Percentiles rank a stretch among this genome's conserved stretches.
Conservation (phyloP, 2,888 invertebrate species). For the Apodemia mormo region DNA sequence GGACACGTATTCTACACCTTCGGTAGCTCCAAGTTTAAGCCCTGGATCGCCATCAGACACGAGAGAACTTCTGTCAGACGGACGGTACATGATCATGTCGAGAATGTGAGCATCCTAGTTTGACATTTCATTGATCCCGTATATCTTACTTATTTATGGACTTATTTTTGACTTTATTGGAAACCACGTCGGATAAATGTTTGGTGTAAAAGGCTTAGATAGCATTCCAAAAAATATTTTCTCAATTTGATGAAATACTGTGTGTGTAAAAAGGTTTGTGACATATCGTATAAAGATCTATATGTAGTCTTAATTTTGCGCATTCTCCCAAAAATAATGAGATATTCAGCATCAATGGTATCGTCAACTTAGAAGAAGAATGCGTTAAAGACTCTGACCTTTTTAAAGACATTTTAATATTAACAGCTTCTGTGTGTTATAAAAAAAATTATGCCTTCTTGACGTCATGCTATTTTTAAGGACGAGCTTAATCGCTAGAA, state of each 20-base stretch:
- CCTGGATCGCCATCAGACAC: slow-evolving; percentile 87
- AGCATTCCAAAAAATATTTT: background rate
- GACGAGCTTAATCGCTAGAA: slow-evolving; percentile 42
- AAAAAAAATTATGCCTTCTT: slow-evolving; percentile 18
- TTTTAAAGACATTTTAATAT: slow-evolving; percentile 19
- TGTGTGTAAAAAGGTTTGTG: background rate
- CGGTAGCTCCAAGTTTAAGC: slow-evolving; percentile 83
- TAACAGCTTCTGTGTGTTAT: slow-evolving; percentile 26
- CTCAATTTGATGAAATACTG: background rate
- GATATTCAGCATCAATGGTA: slow-evolving; percentile 42
- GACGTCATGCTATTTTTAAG: slow-evolving; percentile 24
- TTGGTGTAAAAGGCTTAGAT: background rate
- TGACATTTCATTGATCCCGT: slow-evolving; percentile 45
- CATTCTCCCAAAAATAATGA: slow-evolving; percentile 32
- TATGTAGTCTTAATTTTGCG: slow-evolving; percentile 27
- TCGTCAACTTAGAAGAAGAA: slow-evolving; percentile 41
- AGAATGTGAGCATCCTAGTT: slow-evolving; percentile 62
- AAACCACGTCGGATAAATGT: slow-evolving; percentile 38
- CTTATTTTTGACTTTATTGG: slow-evolving; percentile 42
- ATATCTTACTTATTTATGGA: slow-evolving; percentile 42
- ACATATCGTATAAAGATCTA: slow-evolving; percentile 13
- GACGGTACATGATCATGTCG: slow-evolving; percentile 79
- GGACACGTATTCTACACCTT: slow-evolving; percentile 78
- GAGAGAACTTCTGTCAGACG: slow-evolving; percentile 83
- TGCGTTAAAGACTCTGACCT: slow-evolving; percentile 28